Evolutionary conservation across 2,888 invertebrate species (phyloP).

Genomic region (Camponotus fellah): DNA sequence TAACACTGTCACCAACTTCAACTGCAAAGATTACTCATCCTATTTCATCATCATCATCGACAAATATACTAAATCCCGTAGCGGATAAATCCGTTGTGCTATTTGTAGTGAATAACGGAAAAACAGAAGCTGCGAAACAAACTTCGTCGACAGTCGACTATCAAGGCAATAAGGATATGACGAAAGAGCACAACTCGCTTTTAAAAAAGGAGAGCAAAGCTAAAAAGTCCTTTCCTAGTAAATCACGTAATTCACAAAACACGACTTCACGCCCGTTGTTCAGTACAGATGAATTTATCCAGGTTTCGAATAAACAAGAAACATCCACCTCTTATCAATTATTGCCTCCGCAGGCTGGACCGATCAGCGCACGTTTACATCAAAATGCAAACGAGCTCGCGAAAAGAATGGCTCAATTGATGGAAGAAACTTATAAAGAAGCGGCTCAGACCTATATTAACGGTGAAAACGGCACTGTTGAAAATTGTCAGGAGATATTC

Average conservation of each 20-base stretch:
- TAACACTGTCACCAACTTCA: neutral
- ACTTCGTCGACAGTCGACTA: constrained; percentile 1
- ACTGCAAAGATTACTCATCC: neutral
- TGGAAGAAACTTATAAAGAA: constrained; percentile 82
- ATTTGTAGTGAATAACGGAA: constrained; percentile 54
- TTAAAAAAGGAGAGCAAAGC: constrained; percentile 81
- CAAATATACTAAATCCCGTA: neutral
- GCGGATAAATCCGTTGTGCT: constrained; percentile 58
- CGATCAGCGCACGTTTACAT: constrained; percentile 80
- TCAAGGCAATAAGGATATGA: constrained; percentile 30
- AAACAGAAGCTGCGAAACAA: constrained; percentile 40
- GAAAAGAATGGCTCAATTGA: constrained; percentile 81
- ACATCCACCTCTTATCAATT: constrained; percentile 73
- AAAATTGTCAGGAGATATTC: constrained; percentile 88
- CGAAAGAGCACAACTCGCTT: constrained; percentile 31
- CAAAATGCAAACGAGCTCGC: constrained; percentile 80
- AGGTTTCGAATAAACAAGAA: constrained; percentile 37
- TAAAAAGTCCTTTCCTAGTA: constrained; percentile 85
- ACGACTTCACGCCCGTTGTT: neutral
- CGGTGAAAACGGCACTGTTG: constrained; percentile 66
- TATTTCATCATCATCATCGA: neutral
- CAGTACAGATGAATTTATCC: neutral
- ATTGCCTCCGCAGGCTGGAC: constrained; percentile 83
- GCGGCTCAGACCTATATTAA: constrained; percentile 70
- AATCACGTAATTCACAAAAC: constrained; percentile 70